A percentile compares a stretch with the other conserved stretches of the same genome.
Conservation (phyloP, 2,113 vertebrate species). For the Nibea albiflora region DNA sequence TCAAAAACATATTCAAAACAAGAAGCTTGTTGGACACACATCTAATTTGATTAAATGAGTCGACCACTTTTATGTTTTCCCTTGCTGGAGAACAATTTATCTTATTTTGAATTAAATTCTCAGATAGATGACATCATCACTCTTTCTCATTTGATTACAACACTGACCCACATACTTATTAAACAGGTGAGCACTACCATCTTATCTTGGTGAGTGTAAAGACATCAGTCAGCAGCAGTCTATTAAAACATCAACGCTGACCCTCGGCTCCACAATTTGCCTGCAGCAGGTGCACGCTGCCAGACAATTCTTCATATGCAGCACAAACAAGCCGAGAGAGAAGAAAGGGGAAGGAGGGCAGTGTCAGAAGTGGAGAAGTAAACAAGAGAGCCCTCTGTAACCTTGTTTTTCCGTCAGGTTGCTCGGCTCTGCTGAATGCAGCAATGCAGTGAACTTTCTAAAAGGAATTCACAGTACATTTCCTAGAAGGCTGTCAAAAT, state of each 20-base stretch:
- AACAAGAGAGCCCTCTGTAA: constrained; percentile 26
- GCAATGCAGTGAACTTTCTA: background rate
- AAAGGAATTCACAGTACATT: background rate
- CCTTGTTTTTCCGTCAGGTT: background rate
- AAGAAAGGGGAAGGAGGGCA: background rate
- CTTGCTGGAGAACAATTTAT: background rate
- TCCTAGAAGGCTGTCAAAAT: background rate
- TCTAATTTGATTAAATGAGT: background rate
- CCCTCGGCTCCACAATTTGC: constrained; percentile 19
- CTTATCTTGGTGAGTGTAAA: constrained; percentile 7
- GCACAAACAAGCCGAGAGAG: constrained; percentile 32
- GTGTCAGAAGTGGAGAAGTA: constrained; percentile 19
- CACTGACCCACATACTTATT: constrained; percentile 9
- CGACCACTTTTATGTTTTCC: background rate
- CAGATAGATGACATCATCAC: constrained; percentile 7
- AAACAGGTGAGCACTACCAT: constrained; percentile 37
- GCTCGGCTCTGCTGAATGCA: constrained; percentile 4
- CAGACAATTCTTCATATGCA: constrained; percentile 6
- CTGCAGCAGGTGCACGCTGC: constrained; percentile 54
- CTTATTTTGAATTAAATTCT: background rate
- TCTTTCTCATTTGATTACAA: constrained; percentile 11
- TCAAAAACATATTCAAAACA: no score
- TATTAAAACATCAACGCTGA: constrained; percentile 55
- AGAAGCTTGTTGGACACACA: background rate
- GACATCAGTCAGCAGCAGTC: constrained; percentile 64